Conservation (phyloP, 2,888 invertebrate species). For the Gymnosoma rotundatum region DNA sequence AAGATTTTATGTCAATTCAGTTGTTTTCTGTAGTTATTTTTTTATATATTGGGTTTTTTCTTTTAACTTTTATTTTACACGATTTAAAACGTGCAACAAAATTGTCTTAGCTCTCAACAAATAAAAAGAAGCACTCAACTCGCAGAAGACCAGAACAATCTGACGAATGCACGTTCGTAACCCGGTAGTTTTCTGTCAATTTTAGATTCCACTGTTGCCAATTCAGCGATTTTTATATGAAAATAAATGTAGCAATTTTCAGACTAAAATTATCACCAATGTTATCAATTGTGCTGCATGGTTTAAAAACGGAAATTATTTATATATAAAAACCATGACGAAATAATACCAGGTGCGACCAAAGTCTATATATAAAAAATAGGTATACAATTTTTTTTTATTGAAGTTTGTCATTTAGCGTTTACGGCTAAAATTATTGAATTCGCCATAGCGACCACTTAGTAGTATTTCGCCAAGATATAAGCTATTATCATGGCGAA, state of each 20-base stretch:
- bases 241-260: neutral
- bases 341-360: too few relatives aligned
- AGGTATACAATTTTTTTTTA: too few relatives aligned
- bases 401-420: too few relatives aligned
- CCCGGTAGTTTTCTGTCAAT: constrained; percentile 56
- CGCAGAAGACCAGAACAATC: constrained; percentile 71
- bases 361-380: too few relatives aligned
- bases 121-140: constrained; percentile 51
- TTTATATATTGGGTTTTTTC: constrained; percentile 17
- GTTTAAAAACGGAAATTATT: too few relatives aligned
- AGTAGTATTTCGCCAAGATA: too few relatives aligned
- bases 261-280: too few relatives aligned
- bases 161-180: constrained; percentile 55
- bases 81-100: constrained; percentile 63
- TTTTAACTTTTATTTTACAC: constrained; percentile 38
- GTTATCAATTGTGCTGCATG: too few relatives aligned
- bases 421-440: too few relatives aligned
- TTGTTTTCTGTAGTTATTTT: constrained; percentile 26
- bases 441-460: too few relatives aligned
- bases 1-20: constrained; percentile 38
- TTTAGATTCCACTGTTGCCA: neutral
- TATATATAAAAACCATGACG: too few relatives aligned
- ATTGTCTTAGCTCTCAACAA: constrained; percentile 56
- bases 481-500: too few relatives aligned
- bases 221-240: neutral